Conservation (phyloP, 2,797 vertebrate genomes). For the Sitta carolinensis region DNA sequence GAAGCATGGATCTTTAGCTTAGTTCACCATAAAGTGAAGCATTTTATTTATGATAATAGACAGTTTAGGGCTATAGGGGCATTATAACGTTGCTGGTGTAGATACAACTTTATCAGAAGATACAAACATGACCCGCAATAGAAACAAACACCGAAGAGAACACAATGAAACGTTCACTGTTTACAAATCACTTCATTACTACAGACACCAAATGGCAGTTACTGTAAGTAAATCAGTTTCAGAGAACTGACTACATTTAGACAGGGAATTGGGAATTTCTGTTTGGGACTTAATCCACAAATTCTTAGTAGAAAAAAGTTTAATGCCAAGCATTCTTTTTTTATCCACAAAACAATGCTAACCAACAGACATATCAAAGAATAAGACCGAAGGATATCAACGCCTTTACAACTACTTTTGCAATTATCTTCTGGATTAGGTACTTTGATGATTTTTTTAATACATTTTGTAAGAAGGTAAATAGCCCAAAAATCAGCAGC, state of each 20-base stretch:
- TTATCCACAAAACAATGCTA: conserved; percentile 79
- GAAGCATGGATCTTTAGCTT: conserved; percentile 73
- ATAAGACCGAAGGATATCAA: conserved; percentile 71
- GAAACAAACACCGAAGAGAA: conserved; percentile 78
- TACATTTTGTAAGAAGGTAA: conserved; percentile 67
- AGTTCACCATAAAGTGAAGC: conserved; percentile 71
- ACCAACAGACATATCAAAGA: conserved; percentile 73
- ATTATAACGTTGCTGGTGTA: conserved; percentile 77
- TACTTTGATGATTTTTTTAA: conserved; percentile 55
- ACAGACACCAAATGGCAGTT: conserved; percentile 82
- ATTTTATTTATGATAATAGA: conserved; percentile 67
- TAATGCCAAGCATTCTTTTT: conserved; percentile 75
- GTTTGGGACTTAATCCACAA: conserved; percentile 70
- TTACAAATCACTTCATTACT: conserved; percentile 82
- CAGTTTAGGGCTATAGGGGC: conserved; percentile 71
- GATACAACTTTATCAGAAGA: conserved; percentile 75
- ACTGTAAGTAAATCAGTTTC: conserved; percentile 78
- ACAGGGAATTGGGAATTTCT: conserved; percentile 66
- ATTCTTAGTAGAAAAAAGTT: conserved; percentile 75
- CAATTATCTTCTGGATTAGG: conserved; percentile 64
- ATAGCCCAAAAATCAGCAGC: conserved; percentile 75
- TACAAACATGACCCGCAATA: conserved; percentile 76
- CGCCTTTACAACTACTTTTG: conserved; percentile 71
- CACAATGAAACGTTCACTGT: conserved; percentile 77
- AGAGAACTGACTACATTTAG: conserved; percentile 70